phyloP scores from a whole-genome alignment of 2,888 invertebrate genomes.

The Cosmorhoe ocellata region DNA sequence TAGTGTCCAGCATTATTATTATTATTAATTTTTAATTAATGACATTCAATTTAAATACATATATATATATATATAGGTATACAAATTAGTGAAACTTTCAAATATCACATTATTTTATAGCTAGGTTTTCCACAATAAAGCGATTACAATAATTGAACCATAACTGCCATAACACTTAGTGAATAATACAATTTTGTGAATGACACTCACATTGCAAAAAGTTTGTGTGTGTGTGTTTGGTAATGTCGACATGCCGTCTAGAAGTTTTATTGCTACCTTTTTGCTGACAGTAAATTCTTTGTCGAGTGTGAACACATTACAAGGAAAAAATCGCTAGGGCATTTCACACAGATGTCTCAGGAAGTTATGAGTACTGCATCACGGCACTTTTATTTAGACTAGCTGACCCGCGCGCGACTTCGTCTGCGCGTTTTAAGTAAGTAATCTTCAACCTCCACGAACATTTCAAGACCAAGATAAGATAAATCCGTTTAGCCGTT shows the following conservation, averaged over 20 bases:
- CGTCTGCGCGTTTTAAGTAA: too few species aligned
- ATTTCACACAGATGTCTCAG: neutral
- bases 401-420: too few species aligned
- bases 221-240: slow-evolving; percentile 24
- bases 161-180: slow-evolving; percentile 15
- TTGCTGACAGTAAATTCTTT: slow-evolving; percentile 21
- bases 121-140: neutral
- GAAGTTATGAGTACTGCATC: too few species aligned
- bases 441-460: too few species aligned
- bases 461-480: too few species aligned
- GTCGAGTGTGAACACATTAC: neutral
- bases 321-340: neutral
- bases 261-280: slow-evolving; percentile 17
- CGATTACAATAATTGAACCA: neutral
- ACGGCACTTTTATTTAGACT: too few species aligned
- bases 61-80: too few species aligned
- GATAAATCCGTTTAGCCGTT: too few species aligned
- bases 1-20: too few species aligned
- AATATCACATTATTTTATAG: neutral
- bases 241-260: slow-evolving; percentile 40
- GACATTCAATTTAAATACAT: too few species aligned
- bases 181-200: slow-evolving; percentile 19
- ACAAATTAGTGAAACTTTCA: too few species aligned
- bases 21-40: too few species aligned
- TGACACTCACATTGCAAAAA: slow-evolving; percentile 20